Percentiles rank a stretch among this genome's conserved stretches.
phyloP scores from a whole-genome alignment of 2,888 invertebrate genomes.

The Drosophila gaucha region DNA sequence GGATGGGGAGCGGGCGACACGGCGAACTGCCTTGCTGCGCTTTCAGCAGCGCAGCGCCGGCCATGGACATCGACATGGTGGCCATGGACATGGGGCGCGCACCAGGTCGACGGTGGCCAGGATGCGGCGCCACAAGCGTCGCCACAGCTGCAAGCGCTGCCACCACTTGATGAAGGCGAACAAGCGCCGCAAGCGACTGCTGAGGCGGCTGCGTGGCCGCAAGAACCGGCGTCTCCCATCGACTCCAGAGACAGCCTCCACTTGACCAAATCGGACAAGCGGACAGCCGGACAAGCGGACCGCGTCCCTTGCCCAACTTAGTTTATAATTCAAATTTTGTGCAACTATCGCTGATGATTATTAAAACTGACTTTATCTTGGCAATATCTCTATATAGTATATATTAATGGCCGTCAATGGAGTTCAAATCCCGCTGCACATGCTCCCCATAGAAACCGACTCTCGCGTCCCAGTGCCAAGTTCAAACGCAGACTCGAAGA shows the following conservation, averaged over 20 bases:
- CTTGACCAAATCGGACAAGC: no score
- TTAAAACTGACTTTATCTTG: constrained; percentile 1
- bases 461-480: constrained; percentile 23
- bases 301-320: no score
- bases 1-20: fast-evolving
- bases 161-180: background rate
- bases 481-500: no score
- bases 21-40: background rate
- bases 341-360: background rate
- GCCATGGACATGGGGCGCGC: no score
- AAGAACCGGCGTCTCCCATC: background rate
- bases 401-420: constrained; percentile 68
- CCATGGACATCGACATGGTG: background rate
- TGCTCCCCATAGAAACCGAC: constrained; percentile 5
- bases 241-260: no score
- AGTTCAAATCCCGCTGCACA: constrained; percentile 55
- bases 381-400: background rate
- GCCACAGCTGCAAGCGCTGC: background rate
- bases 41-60: background rate
- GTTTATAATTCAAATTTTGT: background rate
- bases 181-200: background rate
- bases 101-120: background rate
- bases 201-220: background rate
- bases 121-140: background rate
- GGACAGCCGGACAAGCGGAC: no score